These are phyloP conservation scores for Cyclophora albipunctata DNA, from an alignment of 2,888 invertebrate genomes.

Conservation along the genomic window DNA sequence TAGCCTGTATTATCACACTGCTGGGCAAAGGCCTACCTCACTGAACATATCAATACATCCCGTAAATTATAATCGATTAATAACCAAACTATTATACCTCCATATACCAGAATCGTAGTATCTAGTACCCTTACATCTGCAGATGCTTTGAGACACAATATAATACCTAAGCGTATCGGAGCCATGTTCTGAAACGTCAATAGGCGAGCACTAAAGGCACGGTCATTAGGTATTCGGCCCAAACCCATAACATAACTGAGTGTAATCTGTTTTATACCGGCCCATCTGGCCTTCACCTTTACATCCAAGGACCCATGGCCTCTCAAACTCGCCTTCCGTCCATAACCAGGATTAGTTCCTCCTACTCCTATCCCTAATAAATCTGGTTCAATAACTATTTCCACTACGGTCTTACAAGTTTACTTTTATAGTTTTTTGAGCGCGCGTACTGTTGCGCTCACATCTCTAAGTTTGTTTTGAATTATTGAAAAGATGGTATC, in stretches of 20 bases:
- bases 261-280: conserved; percentile 23
- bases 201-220: conserved; percentile 15
- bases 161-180: no score
- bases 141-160: no score
- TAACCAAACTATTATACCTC: no score
- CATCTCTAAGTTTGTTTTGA: conserved; percentile 17
- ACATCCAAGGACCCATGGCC: conserved; percentile 15
- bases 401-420: conserved; percentile 25
- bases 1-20: no score
- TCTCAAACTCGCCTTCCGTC: conserved; percentile 19
- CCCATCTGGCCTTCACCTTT: conserved; percentile 19
- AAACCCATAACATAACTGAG: conserved; percentile 20
- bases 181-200: conserved; percentile 13
- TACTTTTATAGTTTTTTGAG: conserved; percentile 32
- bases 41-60: no score
- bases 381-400: conserved; percentile 33
- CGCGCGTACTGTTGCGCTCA: conserved; percentile 23
- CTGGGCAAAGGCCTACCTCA: no score
- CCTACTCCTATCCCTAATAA: conserved; percentile 27
- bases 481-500: conserved; percentile 19
- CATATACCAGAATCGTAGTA: no score
- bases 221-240: conserved; percentile 21
- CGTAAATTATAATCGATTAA: no score
- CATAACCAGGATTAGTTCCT: conserved; percentile 24
- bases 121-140: no score